A percentile compares a stretch with the other conserved stretches of the same genome.
Evolutionary conservation across 1,140 invertebrate species (phyloP).

Genomic region (Monomorium pharaonis): DNA sequence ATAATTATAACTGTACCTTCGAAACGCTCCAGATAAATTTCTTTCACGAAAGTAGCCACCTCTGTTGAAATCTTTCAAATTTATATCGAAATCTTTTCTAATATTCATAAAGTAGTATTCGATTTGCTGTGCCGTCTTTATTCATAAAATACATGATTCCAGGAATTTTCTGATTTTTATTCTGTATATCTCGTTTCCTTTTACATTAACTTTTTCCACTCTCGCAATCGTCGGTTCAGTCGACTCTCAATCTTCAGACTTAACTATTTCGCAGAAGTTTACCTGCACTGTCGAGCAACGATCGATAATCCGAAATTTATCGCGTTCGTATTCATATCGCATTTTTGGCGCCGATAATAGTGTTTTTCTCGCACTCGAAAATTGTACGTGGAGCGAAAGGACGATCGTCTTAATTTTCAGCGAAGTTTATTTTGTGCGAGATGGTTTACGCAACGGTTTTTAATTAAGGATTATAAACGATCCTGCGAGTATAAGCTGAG

Average conservation of each 20-base stretch:
- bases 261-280: conserved; percentile 4
- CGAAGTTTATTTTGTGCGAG: background rate
- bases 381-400: background rate
- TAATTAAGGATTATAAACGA: conserved; percentile 23
- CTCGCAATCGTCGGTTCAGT: background rate
- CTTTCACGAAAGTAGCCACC: background rate
- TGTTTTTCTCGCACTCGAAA: background rate
- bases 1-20: background rate
- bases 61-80: background rate
- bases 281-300: background rate
- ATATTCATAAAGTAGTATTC: background rate
- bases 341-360: background rate
- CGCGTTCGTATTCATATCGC: background rate
- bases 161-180: background rate
- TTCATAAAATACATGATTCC: background rate
- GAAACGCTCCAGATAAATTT: background rate
- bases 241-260: conserved; percentile 19
- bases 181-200: background rate
- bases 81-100: background rate
- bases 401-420: background rate
- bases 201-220: background rate
- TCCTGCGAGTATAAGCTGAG: background rate
- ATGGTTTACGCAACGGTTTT: background rate
- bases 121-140: background rate
- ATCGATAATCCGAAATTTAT: conserved; percentile 4